Conservation (phyloP, 2,797 vertebrate genomes). For the Anniella stebbinsi region DNA sequence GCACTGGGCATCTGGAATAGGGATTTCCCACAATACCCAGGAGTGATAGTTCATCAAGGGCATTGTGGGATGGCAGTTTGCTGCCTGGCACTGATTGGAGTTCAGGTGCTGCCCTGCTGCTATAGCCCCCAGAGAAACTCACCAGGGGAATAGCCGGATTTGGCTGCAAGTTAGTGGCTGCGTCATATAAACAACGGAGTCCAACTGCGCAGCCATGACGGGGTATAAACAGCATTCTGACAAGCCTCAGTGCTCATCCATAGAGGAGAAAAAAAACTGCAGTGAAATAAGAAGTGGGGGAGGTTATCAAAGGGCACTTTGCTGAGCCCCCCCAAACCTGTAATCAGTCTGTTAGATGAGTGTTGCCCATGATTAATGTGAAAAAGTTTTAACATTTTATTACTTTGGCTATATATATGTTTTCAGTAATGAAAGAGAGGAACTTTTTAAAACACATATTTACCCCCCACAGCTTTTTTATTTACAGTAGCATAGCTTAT, state of each 20-base stretch:
- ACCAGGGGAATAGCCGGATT: too few relatives aligned
- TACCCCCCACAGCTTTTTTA: constrained; percentile 19
- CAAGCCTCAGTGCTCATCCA: not conserved
- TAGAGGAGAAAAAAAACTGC: not conserved
- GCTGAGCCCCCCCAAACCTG: not conserved
- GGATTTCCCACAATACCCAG: too few relatives aligned
- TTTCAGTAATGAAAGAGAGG: constrained; percentile 45
- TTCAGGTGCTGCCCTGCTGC: not conserved
- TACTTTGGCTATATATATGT: constrained; percentile 15
- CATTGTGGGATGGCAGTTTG: not conserved
- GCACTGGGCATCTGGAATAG: too few relatives aligned
- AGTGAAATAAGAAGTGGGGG: not conserved
- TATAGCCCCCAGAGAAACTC: not conserved
- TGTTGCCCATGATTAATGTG: not conserved
- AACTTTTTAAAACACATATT: constrained; percentile 40
- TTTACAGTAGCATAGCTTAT: not conserved
- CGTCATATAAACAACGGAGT: too few relatives aligned
- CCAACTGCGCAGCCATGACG: too few relatives aligned
- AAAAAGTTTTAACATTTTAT: constrained; percentile 27
- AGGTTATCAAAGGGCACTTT: not conserved
- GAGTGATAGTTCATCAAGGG: not conserved
- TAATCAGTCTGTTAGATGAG: not conserved
- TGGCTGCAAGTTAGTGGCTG: too few relatives aligned
- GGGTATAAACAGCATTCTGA: too few relatives aligned
- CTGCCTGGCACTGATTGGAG: not conserved